These are phyloP conservation scores for Philaethria dido DNA, from an alignment of 2,888 invertebrate genomes.

Conservation along the genomic window DNA sequence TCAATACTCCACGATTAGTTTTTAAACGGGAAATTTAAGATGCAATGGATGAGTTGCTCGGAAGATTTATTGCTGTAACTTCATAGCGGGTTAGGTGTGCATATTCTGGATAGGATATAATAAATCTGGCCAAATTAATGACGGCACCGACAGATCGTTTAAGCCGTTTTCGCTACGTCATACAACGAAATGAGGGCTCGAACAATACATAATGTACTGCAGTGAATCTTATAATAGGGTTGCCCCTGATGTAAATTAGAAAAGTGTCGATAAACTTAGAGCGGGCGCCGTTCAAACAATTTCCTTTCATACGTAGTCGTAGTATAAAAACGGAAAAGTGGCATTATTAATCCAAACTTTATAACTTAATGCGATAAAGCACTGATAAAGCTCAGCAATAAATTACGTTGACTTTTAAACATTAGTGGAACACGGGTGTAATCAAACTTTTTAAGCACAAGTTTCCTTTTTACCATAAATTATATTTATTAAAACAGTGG, in stretches of 20 bases:
- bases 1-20: conserved; percentile 36
- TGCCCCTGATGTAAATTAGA: conserved; percentile 45
- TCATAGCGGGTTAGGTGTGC: conserved; percentile 51
- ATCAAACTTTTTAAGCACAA: conserved; percentile 34
- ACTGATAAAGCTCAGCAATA: conserved; percentile 60
- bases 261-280: conserved; percentile 42
- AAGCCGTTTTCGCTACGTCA: conserved; percentile 72
- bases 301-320: conserved; percentile 31
- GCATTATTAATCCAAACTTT: conserved; percentile 66
- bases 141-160: conserved; percentile 77
- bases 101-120: conserved; percentile 66
- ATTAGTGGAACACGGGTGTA: conserved; percentile 46
- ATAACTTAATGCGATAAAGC: conserved; percentile 61
- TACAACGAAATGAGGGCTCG: conserved; percentile 64
- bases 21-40: conserved; percentile 46
- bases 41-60: conserved; percentile 50
- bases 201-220: conserved; percentile 48
- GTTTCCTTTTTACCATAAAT: conserved; percentile 26
- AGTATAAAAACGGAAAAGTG: conserved; percentile 45
- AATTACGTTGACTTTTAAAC: conserved; percentile 54
- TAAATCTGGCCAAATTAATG: conserved; percentile 80
- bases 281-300: conserved; percentile 35
- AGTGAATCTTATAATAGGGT: conserved; percentile 48
- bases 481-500: conserved; percentile 31
- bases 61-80: conserved; percentile 49